Conservation (phyloP, 2,113 vertebrate genomes). For the Oenanthe melanoleuca region DNA sequence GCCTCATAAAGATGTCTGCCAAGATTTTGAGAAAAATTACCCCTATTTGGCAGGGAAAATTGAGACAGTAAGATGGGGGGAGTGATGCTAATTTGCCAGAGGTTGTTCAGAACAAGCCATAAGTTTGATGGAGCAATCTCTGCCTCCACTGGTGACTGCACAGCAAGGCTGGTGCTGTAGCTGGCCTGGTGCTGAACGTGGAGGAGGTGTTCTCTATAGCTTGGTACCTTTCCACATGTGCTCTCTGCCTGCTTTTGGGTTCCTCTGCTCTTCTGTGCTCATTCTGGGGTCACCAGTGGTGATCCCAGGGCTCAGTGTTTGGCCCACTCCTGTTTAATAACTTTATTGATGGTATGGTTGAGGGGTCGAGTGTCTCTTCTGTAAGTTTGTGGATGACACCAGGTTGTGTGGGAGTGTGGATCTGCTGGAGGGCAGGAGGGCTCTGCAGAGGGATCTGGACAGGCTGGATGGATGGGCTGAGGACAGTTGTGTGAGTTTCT, state of each 20-base stretch:
- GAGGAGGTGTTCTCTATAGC: background rate
- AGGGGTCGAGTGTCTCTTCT: accelerated
- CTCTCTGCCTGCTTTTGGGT: background rate
- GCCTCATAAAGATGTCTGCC: background rate
- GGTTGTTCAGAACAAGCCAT: background rate
- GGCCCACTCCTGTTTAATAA: background rate
- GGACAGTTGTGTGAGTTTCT: background rate
- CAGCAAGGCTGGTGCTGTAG: background rate
- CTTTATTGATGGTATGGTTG: background rate
- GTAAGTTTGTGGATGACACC: no score
- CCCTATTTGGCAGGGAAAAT: background rate
- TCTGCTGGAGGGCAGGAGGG: background rate
- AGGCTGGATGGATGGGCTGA: background rate
- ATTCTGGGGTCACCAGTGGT: accelerated
- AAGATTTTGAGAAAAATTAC: conserved; percentile 27
- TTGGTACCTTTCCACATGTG: background rate
- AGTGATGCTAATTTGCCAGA: background rate
- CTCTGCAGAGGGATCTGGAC: background rate
- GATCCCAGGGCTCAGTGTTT: background rate
- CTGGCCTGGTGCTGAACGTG: background rate
- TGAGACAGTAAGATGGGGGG: background rate
- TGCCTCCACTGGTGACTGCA: background rate
- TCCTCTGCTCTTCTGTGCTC: accelerated
- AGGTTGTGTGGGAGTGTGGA: background rate
- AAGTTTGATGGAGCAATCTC: background rate